Conservation (phyloP, 2,113 vertebrate genomes). For the Cottus gobio region DNA sequence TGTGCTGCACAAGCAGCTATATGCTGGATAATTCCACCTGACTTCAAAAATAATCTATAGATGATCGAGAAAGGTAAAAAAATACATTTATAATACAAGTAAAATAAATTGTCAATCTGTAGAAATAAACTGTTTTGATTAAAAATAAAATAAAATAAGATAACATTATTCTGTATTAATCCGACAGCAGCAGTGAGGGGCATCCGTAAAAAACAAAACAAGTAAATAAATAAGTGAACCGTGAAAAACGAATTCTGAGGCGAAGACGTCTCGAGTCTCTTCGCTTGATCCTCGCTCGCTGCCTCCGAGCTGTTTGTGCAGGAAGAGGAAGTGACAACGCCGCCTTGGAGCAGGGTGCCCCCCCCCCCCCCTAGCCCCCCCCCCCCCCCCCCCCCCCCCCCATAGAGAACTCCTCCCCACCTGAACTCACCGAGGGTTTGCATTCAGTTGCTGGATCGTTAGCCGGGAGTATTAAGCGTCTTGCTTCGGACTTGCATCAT, state of each 20-base stretch:
- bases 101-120: too few relatives aligned
- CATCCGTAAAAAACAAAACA: too few relatives aligned
- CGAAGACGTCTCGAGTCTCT: conserved; percentile 12
- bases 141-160: too few relatives aligned
- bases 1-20: too few relatives aligned
- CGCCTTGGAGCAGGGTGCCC: conserved; percentile 31
- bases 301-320: conserved; percentile 22
- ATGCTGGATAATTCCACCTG: too few relatives aligned
- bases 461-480: conserved; percentile 72
- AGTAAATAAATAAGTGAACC: too few relatives aligned
- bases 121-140: background rate
- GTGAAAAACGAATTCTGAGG: background rate
- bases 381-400: background rate
- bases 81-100: too few relatives aligned
- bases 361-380: conserved; percentile 5
- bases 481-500: conserved; percentile 84
- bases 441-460: conserved; percentile 78
- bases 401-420: conserved; percentile 38
- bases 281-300: conserved; percentile 47
- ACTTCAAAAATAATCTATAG: too few relatives aligned
- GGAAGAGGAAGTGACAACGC: conserved; percentile 47
- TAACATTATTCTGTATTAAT: too few relatives aligned
- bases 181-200: too few relatives aligned
- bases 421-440: conserved; percentile 73
- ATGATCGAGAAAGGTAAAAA: too few relatives aligned